A percentile compares a stretch with the other conserved stretches of the same genome.
Evolutionary conservation across 64 coral and sea anemone genomes (phyloP).

Genomic region (Anthopleura sola): DNA sequence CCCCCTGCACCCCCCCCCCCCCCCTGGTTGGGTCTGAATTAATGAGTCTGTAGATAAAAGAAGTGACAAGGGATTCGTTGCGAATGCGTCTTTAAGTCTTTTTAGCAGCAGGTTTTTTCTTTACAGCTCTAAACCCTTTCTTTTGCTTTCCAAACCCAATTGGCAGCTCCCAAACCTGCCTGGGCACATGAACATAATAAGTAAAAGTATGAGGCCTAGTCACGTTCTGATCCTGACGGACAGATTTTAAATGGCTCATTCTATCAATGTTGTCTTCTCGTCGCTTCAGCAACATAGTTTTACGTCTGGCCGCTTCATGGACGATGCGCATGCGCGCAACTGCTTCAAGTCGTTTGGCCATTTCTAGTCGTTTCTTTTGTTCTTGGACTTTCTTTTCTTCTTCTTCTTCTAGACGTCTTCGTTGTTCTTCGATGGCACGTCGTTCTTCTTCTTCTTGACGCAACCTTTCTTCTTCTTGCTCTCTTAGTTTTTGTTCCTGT

Average conservation of each 20-base stretch:
- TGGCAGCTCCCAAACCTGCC: constrained; percentile 75
- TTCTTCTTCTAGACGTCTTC: constrained; percentile 55
- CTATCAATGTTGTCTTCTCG: constrained; percentile 76
- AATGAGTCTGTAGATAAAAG: too few species aligned
- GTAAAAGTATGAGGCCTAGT: constrained; percentile 67
- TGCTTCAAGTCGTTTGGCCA: constrained; percentile 68
- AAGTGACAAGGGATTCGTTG: not conserved
- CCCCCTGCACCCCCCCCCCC: too few species aligned
- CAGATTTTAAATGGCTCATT: constrained; percentile 51
- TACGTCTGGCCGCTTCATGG: constrained; percentile 61
- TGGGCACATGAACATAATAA: constrained; percentile 71
- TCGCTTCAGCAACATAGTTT: constrained; percentile 56
- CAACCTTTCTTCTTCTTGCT: constrained; percentile 69
- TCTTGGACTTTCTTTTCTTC: constrained; percentile 37
- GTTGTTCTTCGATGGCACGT: constrained; percentile 65
- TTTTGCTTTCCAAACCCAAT: constrained; percentile 77
- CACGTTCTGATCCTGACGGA: constrained; percentile 61
- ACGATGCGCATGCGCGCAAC: constrained; percentile 71
- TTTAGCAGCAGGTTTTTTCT: constrained; percentile 39
- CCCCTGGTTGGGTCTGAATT: too few species aligned
- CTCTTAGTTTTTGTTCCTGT: constrained; percentile 72
- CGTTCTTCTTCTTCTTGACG: constrained; percentile 71
- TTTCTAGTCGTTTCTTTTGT: constrained; percentile 78
- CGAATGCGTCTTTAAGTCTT: not conserved
- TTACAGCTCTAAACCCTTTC: constrained; percentile 43